Conservation (phyloP, 2,797 vertebrate species). For the Caiman crocodilus region DNA sequence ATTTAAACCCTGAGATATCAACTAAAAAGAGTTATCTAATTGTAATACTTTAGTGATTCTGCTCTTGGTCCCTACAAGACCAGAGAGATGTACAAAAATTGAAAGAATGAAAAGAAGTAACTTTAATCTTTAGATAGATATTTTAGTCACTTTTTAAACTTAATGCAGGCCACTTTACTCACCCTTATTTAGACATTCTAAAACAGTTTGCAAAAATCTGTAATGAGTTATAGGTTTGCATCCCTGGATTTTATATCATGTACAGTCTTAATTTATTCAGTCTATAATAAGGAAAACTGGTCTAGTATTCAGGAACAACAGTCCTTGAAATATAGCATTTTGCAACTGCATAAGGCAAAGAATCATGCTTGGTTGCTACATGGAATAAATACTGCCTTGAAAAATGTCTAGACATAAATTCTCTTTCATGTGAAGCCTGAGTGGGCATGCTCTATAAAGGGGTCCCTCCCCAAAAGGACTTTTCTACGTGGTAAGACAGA, state of each 20-base stretch:
- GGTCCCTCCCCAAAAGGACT: background rate
- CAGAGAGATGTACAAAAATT: background rate
- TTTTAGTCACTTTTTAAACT: background rate
- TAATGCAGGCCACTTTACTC: background rate
- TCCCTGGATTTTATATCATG: background rate
- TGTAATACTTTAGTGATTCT: background rate
- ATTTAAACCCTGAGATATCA: background rate
- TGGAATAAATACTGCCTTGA: background rate
- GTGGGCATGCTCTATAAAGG: background rate
- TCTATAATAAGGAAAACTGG: background rate
- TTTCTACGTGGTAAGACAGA: background rate
- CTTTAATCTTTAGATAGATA: background rate
- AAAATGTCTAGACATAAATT: background rate
- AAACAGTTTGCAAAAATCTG: background rate
- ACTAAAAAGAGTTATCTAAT: fast-evolving
- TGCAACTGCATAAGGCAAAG: background rate
- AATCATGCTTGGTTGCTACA: background rate
- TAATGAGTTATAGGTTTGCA: background rate
- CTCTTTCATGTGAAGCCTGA: background rate
- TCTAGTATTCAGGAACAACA: background rate
- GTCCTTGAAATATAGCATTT: background rate
- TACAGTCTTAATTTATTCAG: background rate
- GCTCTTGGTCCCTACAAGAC: background rate
- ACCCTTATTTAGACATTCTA: background rate
- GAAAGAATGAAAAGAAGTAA: background rate